phyloP scores from a whole-genome alignment of 2,797 vertebrate genomes.

The Balearica regulorum region DNA sequence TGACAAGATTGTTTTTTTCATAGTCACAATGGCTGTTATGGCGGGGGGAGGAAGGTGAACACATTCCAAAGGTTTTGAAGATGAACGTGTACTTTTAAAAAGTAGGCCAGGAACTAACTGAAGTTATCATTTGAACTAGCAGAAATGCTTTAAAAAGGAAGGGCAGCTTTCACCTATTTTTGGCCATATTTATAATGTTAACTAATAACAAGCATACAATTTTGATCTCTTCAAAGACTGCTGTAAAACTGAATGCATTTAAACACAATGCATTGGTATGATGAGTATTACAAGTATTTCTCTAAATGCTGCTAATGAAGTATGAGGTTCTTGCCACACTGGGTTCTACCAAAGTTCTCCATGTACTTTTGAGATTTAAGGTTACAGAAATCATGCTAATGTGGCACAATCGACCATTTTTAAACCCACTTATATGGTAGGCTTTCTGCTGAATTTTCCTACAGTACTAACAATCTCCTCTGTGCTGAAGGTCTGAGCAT shows the following conservation, averaged over 20 bases:
- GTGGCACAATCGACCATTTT: background rate
- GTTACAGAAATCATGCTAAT: background rate
- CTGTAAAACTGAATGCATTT: background rate
- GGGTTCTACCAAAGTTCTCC: background rate
- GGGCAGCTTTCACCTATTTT: background rate
- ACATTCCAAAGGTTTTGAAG: background rate
- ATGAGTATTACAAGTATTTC: background rate
- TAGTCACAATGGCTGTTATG: background rate
- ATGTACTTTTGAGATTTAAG: background rate
- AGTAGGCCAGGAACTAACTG: background rate
- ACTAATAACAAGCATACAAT: background rate
- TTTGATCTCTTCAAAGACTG: background rate
- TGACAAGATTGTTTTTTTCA: background rate
- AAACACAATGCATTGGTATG: background rate
- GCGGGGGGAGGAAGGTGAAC: background rate
- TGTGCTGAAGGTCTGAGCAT: background rate
- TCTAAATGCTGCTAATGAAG: background rate
- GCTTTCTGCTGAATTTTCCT: background rate
- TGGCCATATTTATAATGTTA: background rate
- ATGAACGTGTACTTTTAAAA: background rate
- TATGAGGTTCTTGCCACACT: background rate
- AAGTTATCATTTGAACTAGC: background rate
- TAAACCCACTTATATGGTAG: background rate
- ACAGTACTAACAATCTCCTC: background rate
- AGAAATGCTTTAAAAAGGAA: background rate